Evolutionary conservation across 2,797 vertebrate species (phyloP).

Genomic region (Pangasius larnaudii): DNA sequence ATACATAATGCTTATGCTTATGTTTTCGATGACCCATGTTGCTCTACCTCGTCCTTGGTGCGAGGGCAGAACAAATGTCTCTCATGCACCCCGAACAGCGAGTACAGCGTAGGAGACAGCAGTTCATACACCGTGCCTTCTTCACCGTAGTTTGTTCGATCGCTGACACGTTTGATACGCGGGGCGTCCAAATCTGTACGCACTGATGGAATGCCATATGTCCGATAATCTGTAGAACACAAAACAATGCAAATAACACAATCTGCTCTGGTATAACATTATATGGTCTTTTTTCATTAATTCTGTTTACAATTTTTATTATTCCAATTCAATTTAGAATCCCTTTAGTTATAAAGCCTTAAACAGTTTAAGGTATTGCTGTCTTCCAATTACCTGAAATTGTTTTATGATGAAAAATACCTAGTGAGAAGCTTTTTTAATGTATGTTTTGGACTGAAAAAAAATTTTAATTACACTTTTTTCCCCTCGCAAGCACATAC

Average conservation of each 20-base stretch:
- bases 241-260: not conserved
- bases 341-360: not conserved
- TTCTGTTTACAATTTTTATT: not conserved
- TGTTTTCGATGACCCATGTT: slow-evolving; percentile 54
- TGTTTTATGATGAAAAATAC: no score
- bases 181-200: slow-evolving; percentile 81
- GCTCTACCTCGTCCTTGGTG: slow-evolving; percentile 81
- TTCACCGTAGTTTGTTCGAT: slow-evolving; percentile 84
- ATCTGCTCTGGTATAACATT: not conserved
- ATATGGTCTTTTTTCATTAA: not conserved
- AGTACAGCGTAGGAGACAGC: slow-evolving; percentile 79
- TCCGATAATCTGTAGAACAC: slow-evolving; percentile 68
- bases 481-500: no score
- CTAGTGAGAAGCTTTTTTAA: no score
- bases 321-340: not conserved
- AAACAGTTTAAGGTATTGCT: not conserved
- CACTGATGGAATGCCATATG: slow-evolving; percentile 79
- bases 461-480: no score
- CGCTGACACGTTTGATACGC: slow-evolving; percentile 72
- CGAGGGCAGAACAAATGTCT: slow-evolving; percentile 79
- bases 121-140: slow-evolving; percentile 69
- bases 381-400: not conserved
- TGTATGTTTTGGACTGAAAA: no score
- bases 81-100: slow-evolving; percentile 77
- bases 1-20: not conserved